Base-by-base conservation (phyloP, 2,113 vertebrate genomes). In the Sebastes fasciatus region DNA sequence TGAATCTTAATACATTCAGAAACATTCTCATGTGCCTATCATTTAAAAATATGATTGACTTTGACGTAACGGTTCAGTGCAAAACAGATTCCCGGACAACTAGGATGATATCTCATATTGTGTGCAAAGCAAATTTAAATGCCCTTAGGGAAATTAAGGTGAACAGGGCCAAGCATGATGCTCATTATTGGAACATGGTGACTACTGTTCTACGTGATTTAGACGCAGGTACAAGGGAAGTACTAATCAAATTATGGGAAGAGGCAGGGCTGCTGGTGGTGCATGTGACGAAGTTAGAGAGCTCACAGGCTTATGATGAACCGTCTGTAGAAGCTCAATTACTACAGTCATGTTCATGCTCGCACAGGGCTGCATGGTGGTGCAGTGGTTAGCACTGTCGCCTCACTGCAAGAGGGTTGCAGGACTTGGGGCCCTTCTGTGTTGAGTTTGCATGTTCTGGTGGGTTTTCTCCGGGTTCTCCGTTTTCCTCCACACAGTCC, bases 111-210 rank as follows among this genome's bases (percentile, higher is more conserved):
- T 34, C 43, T 52, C n/a, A 40, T 34, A 43, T 16, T 63, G 45
- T 63, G 45, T 51, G 57, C 40, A 77, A 11, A 40, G 3, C 17
- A 70, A 60, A 51, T 43, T 46, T 49, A 66, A 72, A 67, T 4
- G 10, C 7, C 55, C 26, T 2, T 19, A 1, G 42, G 43, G 73
- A 40, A 67, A 77, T 73, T 43, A 46, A 6, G 6, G 8, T 5
- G 55, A 63, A 40, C 79, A 77, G 78, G 60, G n/a, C 48, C 23
- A 13, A 61, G 43, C n/a, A 68, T 83, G 87, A 74, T 77, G 42
- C 66, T 79, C 79, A 57, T 79, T 68, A 79, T 2, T 40, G 60
- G 21, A 34, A 51, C 19, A 71, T 62, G 16, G n/a, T 26, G 69
- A 65, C 16, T 51, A n/a, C 16, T 49, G 2, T 21, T 5, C 2